Evolutionary conservation across 2,797 vertebrate genomes (phyloP).

Genomic region (Poeciliopsis presidionis): DNA sequence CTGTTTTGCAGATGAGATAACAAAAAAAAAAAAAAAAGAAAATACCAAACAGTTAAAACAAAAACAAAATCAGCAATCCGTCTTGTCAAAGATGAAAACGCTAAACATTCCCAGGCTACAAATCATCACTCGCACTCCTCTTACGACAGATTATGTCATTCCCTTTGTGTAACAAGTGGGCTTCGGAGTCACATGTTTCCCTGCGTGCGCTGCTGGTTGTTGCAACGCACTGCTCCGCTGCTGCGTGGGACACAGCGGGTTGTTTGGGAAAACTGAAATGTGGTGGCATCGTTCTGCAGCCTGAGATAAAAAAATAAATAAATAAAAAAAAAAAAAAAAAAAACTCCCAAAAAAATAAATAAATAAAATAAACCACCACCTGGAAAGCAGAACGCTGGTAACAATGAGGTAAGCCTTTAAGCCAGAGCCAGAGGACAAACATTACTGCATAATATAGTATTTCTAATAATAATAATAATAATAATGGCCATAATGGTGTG

Average conservation of each 20-base stretch:
- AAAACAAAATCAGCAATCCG: not conserved
- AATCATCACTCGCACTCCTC: not conserved
- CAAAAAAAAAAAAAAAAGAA: not conserved
- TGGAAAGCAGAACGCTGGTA: slow-evolving; percentile 21
- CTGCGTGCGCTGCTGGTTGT: slow-evolving; percentile 13
- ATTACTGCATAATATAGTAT: not conserved
- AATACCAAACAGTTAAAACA: slow-evolving; percentile 5
- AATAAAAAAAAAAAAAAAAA: not conserved
- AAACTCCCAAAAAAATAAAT: too few relatives aligned
- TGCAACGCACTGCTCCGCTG: not conserved
- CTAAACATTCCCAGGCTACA: not conserved
- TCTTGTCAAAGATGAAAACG: not conserved
- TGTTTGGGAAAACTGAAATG: slow-evolving; percentile 16
- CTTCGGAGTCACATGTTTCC: slow-evolving; percentile 19
- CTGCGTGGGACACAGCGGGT: slow-evolving; percentile 7
- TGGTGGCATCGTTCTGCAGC: slow-evolving; percentile 17
- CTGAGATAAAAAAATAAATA: not conserved
- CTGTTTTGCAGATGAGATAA: not conserved
- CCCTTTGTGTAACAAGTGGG: slow-evolving; percentile 13
- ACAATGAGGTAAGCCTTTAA: slow-evolving; percentile 12
- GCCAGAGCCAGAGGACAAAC: slow-evolving; percentile 7
- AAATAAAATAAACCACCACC: not conserved
- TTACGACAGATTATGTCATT: slow-evolving; percentile 2
- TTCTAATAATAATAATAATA: too few relatives aligned
- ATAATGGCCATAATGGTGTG: not conserved